Conservation (phyloP, 2,113 vertebrate genomes). For the Peromyscus leucopus region DNA sequence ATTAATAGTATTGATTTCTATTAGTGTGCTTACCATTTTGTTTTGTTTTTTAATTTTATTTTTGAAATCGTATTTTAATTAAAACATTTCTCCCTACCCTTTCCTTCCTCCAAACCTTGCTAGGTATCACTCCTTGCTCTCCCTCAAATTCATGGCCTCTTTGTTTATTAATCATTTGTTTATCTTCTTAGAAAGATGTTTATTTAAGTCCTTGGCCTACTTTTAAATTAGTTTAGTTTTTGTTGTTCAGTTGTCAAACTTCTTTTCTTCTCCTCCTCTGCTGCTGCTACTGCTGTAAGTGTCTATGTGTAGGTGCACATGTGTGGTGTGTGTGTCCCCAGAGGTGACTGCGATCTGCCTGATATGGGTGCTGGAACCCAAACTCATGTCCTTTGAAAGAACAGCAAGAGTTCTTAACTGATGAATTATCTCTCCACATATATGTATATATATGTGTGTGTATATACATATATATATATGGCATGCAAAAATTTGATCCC, state of each 20-base stretch:
- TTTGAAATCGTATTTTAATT: not conserved
- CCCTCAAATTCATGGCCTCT: not conserved
- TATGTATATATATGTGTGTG: no score
- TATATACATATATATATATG: not conserved
- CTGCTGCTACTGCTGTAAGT: not conserved
- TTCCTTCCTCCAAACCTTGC: not conserved
- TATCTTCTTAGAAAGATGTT: constrained; percentile 7
- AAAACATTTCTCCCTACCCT: not conserved
- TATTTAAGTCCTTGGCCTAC: not conserved
- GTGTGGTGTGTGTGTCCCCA: not conserved
- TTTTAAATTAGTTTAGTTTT: not conserved
- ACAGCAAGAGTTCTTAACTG: not conserved
- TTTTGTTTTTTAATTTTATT: not conserved
- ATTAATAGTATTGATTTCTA: not conserved
- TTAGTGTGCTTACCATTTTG: not conserved
- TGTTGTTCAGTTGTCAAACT: constrained; percentile 17
- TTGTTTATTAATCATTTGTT: not conserved
- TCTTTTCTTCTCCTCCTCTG: not conserved
- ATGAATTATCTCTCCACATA: not conserved
- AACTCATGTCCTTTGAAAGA: not conserved
- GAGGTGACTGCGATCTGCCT: not conserved
- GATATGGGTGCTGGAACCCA: no score
- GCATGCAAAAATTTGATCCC: not conserved
- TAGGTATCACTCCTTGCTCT: not conserved
- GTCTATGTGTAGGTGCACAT: not conserved